Evolutionary conservation across 2,888 invertebrate species (phyloP).

Genomic region (Hyppa rectilinea): DNA sequence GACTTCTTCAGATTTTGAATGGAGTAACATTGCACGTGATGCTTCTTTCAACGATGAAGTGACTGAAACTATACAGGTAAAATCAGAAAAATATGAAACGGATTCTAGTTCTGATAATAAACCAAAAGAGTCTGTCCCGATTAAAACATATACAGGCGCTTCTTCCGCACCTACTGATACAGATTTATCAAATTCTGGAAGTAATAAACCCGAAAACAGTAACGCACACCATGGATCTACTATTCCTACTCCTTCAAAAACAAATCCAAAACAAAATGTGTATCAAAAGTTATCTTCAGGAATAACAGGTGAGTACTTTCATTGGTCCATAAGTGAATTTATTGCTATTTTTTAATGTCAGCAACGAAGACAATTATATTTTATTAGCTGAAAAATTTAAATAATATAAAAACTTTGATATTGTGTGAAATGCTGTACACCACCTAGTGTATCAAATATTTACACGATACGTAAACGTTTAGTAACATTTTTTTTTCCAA

Average conservation of each 20-base stretch:
- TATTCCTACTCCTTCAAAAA: background rate
- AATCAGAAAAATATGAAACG: background rate
- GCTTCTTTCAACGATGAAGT: background rate
- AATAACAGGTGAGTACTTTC: constrained; percentile 27
- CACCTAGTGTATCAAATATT: background rate
- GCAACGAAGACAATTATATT: background rate
- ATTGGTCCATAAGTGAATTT: background rate
- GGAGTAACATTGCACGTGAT: background rate
- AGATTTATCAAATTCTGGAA: background rate
- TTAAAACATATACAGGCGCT: background rate
- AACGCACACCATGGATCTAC: background rate
- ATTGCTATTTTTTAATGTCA: background rate
- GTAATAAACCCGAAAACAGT: background rate
- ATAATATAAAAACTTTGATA: background rate
- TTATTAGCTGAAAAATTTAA: background rate
- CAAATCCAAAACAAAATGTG: background rate
- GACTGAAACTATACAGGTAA: background rate
- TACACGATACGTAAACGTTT: background rate
- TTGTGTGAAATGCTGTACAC: background rate
- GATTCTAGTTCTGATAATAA: background rate
- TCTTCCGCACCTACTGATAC: background rate
- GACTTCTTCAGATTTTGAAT: background rate
- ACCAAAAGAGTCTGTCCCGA: background rate
- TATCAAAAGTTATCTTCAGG: background rate
- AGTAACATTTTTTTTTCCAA: background rate